Base-by-base conservation (phyloP, 2,888 invertebrate genomes). In the Amorpha juglandis region DNA sequence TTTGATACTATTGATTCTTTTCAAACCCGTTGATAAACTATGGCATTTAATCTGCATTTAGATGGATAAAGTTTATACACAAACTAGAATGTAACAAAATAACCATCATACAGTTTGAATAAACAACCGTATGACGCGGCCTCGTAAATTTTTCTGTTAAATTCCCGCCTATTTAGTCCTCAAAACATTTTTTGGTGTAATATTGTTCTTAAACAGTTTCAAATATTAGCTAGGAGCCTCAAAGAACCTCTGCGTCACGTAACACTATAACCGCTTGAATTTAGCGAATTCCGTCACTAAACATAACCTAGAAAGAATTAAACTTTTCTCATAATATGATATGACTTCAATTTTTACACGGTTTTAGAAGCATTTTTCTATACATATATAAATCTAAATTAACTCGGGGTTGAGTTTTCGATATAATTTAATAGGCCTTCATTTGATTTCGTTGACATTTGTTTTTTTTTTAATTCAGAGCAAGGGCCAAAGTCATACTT, bases 341-440 rank as follows among this genome's bases (percentile, higher is more conserved):
- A 92, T 92, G 92, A 91, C 88, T 91, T 80, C 35, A 81, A 85
- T 87, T 86, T 88, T 80, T 86, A 87, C 84, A 86, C 75, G 82
- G 85, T 83, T 77, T 77, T 78, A 73, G 78, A 75, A 79, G 53
- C 63, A 45, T 52, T 47, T 64, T 55, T 55, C 53, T 65, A 63
- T 51, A 65, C 33, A 62, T 62, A 58, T 55, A 58, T 42, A 58
- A 55, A 58, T 58, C 58, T 58, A 58, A 58, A 58, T 19, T 42
- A 58, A 58, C 58, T 42, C 58, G 58, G 58, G 38, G 38, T 21
- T 58, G 58, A 58, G 58, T 63, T 62, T 64, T 65, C 65, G 64
- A 67, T 64, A 64, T 63, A 42, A 62, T 33, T 27, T 7, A 27
- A 63, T 65, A 67, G 67, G 67, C 67, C 67, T 35, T 48, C 16